phyloP scores from a whole-genome alignment of 2,797 vertebrate species.

The Alectoris magna region DNA sequence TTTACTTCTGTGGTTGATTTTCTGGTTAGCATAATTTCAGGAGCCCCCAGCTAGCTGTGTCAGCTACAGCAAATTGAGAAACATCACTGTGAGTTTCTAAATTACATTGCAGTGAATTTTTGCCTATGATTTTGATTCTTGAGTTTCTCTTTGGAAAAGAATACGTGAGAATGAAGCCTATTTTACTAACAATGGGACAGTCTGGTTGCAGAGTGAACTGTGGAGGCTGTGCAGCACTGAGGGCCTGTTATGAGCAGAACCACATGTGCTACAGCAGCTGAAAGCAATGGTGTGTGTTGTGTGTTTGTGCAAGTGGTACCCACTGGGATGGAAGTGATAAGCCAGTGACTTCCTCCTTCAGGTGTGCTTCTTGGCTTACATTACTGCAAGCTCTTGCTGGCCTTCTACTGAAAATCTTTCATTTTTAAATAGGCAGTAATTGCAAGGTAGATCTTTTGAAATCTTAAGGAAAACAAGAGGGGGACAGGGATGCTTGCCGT shows the following conservation, averaged over 20 bases:
- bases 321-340: fast-evolving
- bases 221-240: fast-evolving
- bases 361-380: neutral
- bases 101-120: neutral
- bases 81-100: neutral
- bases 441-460: neutral
- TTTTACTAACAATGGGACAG: neutral
- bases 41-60: neutral
- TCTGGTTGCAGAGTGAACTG: neutral
- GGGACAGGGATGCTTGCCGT: neutral
- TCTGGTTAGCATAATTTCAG: constrained; percentile 1
- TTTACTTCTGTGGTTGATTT: constrained; percentile 11
- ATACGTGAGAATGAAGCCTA: neutral
- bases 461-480: neutral
- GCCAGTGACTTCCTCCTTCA: neutral
- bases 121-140: neutral
- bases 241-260: neutral
- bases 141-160: neutral
- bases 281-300: neutral
- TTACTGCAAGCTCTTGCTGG: neutral
- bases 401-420: neutral
- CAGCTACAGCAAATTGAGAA: neutral
- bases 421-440: too few species aligned
- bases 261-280: fast-evolving
- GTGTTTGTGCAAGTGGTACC: neutral